Evolutionary conservation across 2,888 invertebrate genomes (phyloP).

Genomic region (Capitulum mitella): DNA sequence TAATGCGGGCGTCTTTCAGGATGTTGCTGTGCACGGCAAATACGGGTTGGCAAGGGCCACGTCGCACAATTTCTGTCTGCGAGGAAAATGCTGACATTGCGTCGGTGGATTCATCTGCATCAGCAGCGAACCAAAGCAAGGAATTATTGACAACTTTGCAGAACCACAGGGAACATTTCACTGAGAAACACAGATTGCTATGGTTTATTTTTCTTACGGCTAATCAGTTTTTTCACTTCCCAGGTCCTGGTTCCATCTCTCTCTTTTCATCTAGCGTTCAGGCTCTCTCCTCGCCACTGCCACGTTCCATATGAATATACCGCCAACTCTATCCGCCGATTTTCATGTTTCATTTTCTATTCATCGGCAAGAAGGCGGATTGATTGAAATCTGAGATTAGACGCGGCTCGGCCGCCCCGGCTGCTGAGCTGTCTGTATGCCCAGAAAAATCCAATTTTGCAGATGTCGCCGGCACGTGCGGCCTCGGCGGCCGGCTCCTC

Average conservation of each 20-base stretch:
- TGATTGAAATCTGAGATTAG: conserved; percentile 22
- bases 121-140: too few species aligned
- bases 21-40: too few species aligned
- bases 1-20: too few species aligned
- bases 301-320: conserved; percentile 16
- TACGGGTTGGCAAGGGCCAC: too few species aligned
- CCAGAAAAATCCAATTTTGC: conserved; percentile 2
- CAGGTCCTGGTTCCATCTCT: conserved; percentile 21
- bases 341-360: conserved; percentile 26
- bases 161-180: too few species aligned
- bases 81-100: too few species aligned
- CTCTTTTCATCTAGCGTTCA: neutral
- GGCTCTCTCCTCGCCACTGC: neutral
- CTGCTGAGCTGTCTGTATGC: neutral
- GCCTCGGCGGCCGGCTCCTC: neutral
- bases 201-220: too few species aligned
- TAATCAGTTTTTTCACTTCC: too few species aligned
- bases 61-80: too few species aligned
- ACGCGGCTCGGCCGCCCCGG: neutral
- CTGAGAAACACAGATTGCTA: too few species aligned
- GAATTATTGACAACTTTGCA: too few species aligned
- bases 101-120: too few species aligned
- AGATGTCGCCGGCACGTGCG: conserved; percentile 16
- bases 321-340: conserved; percentile 28
- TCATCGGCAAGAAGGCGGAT: conserved; percentile 23